Evolutionary conservation across 2,888 invertebrate genomes (phyloP), one percentile per base, ranked within the genome.

Genomic region (Eremobia ochroleuca): DNA sequence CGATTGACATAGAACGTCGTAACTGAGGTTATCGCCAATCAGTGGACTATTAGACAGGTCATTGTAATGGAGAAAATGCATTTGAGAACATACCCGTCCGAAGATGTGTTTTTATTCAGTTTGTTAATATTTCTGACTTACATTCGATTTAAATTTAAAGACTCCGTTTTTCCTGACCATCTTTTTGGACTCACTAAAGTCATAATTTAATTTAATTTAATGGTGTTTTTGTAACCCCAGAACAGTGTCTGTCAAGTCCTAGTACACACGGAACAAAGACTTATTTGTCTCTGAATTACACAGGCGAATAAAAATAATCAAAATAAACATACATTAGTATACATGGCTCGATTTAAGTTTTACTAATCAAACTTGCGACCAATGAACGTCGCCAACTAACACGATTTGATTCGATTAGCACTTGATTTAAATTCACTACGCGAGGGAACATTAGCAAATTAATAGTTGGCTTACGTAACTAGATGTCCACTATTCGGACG

Each of bases 381-480:
- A 88, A 85, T 87, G 84, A 88, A 71, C 90, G 76, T 85, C 82
- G 85, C 81, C 74, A 86, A 82, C 76, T 82, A 79, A 83, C 90
- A 90, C 88, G 87, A 88, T 83, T 85, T 75, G 79, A 89, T 84
- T 85, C 85, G 86, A 92, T 92, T 91, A 91, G 77, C 86, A 88
- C 87, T 82, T 90, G 90, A 92, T 92, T 91, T 88, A 86, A 89
- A 92, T 92, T 92, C 91, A 88, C 87, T 87, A 76, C 88, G 87
- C 90, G 90, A 90, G 82, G 88, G 88, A 91, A 92, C 92, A 93
- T 94, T 93, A 94, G 92, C 93, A 91, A 93, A 93, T 92, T 93
- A 93, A 94, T 94, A 91, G 92, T 91, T 90, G 85, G 86, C 91
- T 96, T 96, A 95, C 92, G 93, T 95, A 96, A 95, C 90, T 88